Percentiles rank a stretch among this genome's conserved stretches.
phyloP scores from a whole-genome alignment of 2,888 invertebrate species.

The Thecophora atra region DNA sequence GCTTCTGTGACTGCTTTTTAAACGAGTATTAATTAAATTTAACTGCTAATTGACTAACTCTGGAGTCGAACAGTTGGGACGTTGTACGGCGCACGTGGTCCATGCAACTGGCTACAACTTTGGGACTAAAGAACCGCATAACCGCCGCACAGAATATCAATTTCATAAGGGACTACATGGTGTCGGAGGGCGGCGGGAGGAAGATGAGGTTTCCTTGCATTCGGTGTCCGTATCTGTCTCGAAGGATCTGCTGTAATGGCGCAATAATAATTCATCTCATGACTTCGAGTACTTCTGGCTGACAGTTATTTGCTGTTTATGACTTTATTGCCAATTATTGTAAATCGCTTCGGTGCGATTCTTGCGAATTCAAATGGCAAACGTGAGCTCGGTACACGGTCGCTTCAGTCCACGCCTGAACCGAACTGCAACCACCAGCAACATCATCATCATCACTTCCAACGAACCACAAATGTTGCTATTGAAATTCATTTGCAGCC shows the following conservation, averaged over 20 bases:
- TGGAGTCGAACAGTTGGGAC: slow-evolving; percentile 26
- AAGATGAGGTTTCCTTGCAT: not conserved
- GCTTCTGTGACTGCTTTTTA: slow-evolving; percentile 23
- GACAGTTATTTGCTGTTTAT: slow-evolving; percentile 47
- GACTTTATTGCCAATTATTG: slow-evolving; percentile 47
- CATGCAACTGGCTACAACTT: not conserved
- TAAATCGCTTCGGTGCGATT: slow-evolving; percentile 40
- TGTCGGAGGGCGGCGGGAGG: not conserved
- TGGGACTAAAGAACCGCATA: not conserved
- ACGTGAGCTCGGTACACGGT: slow-evolving; percentile 20
- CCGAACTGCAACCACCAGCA: not conserved
- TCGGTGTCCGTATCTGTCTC: slow-evolving; percentile 28
- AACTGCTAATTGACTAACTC: slow-evolving; percentile 45
- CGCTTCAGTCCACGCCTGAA: not conserved
- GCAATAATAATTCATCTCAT: slow-evolving; percentile 37
- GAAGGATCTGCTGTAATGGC: slow-evolving; percentile 33
- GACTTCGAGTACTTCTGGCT: slow-evolving; percentile 24
- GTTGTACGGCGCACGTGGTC: not conserved
- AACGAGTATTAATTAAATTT: slow-evolving; percentile 46
- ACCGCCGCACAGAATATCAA: slow-evolving; percentile 36
- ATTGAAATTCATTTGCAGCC: slow-evolving; percentile 26
- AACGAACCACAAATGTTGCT: not conserved
- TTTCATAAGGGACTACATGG: slow-evolving; percentile 7
- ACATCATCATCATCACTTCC: not conserved
- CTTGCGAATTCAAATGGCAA: slow-evolving; percentile 22